These are phyloP conservation scores for Stratiomys singularior DNA, from an alignment of 2,888 invertebrate genomes.

Conservation along the genomic window DNA sequence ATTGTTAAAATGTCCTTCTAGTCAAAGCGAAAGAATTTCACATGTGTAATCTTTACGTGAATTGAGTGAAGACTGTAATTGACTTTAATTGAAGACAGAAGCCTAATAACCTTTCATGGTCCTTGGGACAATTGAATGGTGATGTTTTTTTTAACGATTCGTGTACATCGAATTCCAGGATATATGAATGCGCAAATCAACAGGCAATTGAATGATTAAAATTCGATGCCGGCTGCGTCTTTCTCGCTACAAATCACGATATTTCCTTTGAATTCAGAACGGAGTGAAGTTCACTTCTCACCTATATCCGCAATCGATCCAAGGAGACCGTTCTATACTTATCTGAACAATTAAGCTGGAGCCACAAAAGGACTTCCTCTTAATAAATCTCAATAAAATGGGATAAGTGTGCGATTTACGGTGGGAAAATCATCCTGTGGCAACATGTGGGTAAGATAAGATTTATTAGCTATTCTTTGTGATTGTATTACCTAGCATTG, in stretches of 20 bases:
- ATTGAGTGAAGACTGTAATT: constrained; percentile 6
- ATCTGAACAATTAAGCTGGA: constrained; percentile 28
- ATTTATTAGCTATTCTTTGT: constrained; percentile 33
- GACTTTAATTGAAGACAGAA: neutral
- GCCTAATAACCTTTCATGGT: no score
- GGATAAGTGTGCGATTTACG: constrained; percentile 42
- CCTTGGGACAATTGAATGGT: no score
- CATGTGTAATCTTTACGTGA: neutral
- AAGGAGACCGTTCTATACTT: constrained; percentile 5
- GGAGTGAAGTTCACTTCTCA: neutral
- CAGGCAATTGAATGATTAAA: no score
- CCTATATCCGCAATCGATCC: neutral
- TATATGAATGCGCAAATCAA: no score
- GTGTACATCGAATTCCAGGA: no score
- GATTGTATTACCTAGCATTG: constrained; percentile 5
- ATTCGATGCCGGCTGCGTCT: no score
- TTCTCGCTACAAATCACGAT: no score
- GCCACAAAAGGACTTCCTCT: neutral
- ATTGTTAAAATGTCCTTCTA: constrained; percentile 21
- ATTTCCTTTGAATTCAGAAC: neutral
- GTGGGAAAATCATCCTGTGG: constrained; percentile 43
- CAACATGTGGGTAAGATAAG: constrained; percentile 43
- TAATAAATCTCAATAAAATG: constrained; percentile 47
- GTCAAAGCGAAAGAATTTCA: neutral
- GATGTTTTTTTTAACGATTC: no score